A percentile compares a stretch with the other conserved stretches of the same genome.
Evolutionary conservation across 2,113 vertebrate genomes (phyloP).

Genomic region (Lampris megalopsis): DNA sequence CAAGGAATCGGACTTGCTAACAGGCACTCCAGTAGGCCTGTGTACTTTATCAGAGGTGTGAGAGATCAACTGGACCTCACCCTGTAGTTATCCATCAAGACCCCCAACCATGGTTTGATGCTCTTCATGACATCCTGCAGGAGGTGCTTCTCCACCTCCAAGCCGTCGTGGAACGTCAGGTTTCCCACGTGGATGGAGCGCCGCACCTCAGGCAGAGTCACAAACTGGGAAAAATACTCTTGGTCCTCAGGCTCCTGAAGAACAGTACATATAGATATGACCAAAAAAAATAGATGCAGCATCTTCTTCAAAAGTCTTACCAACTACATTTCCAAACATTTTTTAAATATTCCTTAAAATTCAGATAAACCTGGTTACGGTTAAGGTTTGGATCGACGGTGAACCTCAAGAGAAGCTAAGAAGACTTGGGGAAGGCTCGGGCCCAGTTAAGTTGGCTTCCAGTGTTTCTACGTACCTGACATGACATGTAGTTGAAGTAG

Average conservation of each 20-base stretch:
- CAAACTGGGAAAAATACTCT: constrained; percentile 82
- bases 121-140: constrained; percentile 86
- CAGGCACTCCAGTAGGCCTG: too few species aligned
- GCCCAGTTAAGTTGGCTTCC: neutral
- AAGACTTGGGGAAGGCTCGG: neutral
- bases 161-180: constrained; percentile 82
- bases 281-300: neutral
- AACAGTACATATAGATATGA: neutral
- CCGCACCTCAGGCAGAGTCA: constrained; percentile 83
- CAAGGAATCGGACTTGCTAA: too few species aligned
- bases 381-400: too few species aligned
- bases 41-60: too few species aligned
- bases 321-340: too few species aligned
- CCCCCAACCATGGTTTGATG: constrained; percentile 89
- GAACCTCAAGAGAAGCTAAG: neutral
- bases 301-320: too few species aligned
- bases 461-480: constrained; percentile 73
- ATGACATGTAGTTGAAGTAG: constrained; percentile 86
- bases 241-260: constrained; percentile 84
- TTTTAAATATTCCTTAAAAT: too few species aligned
- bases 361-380: too few species aligned
- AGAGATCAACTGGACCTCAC: constrained; percentile 65
- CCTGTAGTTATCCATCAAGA: constrained; percentile 90
- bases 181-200: constrained; percentile 89
- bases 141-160: constrained; percentile 85